Evolutionary conservation across 2,113 vertebrate species (phyloP).

Genomic region (Leucopsar rothschildi): DNA sequence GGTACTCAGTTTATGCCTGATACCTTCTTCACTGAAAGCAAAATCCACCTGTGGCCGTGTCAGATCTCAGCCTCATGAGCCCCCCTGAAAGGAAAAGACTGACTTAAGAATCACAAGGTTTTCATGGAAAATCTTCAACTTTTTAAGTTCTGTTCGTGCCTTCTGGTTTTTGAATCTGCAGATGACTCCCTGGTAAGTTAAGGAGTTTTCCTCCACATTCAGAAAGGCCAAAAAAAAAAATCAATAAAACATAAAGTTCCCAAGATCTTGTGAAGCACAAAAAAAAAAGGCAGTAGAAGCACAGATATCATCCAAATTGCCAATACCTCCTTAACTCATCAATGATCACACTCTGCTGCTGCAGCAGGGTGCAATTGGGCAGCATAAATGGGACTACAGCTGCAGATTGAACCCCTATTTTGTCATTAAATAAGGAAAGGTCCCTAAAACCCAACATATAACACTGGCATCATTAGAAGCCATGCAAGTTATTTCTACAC

Average conservation of each 20-base stretch:
- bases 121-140: not conserved
- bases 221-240: not conserved
- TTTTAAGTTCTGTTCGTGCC: not conserved
- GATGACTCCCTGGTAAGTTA: not conserved
- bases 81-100: not conserved
- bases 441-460: not conserved
- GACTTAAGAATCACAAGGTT: not conserved
- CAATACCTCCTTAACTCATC: accelerated
- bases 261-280: not conserved
- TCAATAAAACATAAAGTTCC: not conserved
- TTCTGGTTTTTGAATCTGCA: not conserved
- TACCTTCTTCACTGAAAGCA: not conserved
- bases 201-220: not conserved
- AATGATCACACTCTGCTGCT: not conserved
- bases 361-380: not conserved
- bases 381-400: not conserved
- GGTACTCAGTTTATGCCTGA: not conserved
- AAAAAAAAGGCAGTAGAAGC: not conserved
- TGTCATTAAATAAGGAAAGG: not conserved
- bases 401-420: not conserved
- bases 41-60: not conserved
- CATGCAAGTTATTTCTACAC: not conserved
- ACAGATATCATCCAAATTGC: not conserved
- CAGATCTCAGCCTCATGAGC: not conserved
- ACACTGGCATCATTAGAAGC: not conserved